These are phyloP conservation scores for Pseudochirops corinnae DNA, from an alignment of 2,797 vertebrate species.

Conservation along the genomic window DNA sequence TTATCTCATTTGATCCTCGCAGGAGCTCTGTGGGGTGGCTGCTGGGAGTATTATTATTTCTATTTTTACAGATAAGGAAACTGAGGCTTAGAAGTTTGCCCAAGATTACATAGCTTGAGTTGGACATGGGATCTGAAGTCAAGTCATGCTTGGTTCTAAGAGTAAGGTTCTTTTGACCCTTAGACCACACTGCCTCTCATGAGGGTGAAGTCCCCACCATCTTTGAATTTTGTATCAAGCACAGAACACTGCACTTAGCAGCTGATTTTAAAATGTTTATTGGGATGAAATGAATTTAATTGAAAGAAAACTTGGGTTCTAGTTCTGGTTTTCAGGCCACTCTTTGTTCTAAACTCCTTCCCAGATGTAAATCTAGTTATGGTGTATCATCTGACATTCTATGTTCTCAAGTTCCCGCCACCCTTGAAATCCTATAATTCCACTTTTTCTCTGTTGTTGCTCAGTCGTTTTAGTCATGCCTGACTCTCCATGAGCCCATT, in stretches of 20 bases:
- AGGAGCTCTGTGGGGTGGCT: too few relatives aligned
- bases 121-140: neutral
- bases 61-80: too few relatives aligned
- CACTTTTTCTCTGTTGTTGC: neutral
- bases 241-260: neutral
- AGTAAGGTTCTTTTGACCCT: neutral
- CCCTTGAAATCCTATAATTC: neutral
- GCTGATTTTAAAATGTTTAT: neutral
- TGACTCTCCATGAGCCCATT: neutral
- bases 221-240: neutral
- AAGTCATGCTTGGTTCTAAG: neutral
- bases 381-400: neutral
- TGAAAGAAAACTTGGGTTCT: neutral
- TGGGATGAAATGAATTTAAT: neutral
- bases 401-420: neutral
- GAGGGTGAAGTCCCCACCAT: neutral
- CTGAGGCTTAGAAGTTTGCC: too few relatives aligned
- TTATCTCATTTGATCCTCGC: too few relatives aligned
- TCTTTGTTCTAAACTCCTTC: neutral
- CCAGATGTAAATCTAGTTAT: neutral
- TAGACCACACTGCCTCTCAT: neutral
- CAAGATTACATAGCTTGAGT: neutral
- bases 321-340: neutral
- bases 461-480: neutral
- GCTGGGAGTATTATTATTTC: too few relatives aligned